Conservation (phyloP, 2,888 invertebrate species). For the Phlogophora meticulosa region DNA sequence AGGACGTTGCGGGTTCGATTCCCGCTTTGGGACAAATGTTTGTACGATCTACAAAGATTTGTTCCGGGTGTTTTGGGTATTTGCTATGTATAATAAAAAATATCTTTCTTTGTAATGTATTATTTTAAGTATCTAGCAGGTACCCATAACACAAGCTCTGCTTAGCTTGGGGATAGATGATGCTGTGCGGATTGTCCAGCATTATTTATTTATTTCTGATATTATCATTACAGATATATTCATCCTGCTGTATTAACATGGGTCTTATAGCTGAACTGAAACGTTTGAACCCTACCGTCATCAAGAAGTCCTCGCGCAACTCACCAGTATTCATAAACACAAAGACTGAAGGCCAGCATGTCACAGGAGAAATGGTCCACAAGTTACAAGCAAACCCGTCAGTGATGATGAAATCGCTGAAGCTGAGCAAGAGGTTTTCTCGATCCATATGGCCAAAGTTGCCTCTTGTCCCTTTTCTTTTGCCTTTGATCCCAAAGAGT, state of each 20-base stretch:
- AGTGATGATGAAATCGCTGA: neutral
- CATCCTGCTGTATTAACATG: constrained; percentile 64
- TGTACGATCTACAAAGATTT: no score
- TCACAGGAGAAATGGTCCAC: constrained; percentile 1
- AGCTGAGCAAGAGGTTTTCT: constrained; percentile 6
- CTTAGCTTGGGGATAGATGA: no score
- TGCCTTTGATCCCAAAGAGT: constrained; percentile 29
- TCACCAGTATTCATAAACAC: constrained; percentile 78
- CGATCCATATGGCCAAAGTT: constrained; percentile 54
- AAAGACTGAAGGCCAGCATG: constrained; percentile 60
- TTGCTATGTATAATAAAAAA: no score
- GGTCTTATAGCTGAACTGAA: constrained; percentile 77
- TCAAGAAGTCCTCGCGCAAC: constrained; percentile 72
- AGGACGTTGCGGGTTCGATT: no score
- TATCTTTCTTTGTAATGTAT: no score
- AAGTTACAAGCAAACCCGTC: constrained; percentile 14
- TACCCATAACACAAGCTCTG: no score
- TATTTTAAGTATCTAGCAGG: no score
- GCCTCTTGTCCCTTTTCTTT: constrained; percentile 26
- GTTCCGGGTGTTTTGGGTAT: no score
- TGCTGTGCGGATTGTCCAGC: no score
- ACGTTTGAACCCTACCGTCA: constrained; percentile 68
- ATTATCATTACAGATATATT: constrained; percentile 39
- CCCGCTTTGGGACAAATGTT: no score
- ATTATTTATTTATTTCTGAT: neutral